Base-by-base conservation (phyloP, 2,113 vertebrate species). In the Neoarius graeffei region DNA sequence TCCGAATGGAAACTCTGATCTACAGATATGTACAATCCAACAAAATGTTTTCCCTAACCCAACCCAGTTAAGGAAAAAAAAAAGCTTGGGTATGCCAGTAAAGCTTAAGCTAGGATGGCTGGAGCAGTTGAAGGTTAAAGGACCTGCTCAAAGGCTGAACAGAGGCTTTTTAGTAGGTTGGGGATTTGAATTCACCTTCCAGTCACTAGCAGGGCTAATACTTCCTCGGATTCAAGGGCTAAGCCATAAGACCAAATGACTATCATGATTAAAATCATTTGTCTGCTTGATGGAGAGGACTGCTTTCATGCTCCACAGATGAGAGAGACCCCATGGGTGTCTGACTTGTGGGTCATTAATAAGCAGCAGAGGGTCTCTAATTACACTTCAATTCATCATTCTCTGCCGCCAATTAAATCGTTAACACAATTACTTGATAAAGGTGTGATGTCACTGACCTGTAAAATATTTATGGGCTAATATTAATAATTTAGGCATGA, bases 401-500 rank as follows among this genome's bases (percentile, higher is more conserved):
- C 81, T 91, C 69, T 71, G 89, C 90, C 85, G 84, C 86, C 90
- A 93, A 92, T 93, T 93, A 92, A 92, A 89, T 86, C 83, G 88
- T 90, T 91, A 92, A 91, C 60, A 17, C 23, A 85, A 85, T 80
- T 93, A 89, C 89, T 89, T 91, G 83, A 93, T 90, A 93, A 89
- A 92, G 89, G 90, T 88, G 84, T 62, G 87, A 89, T 92, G 89
- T 89, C 87, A 89, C 50, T 85, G 81, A 90, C 87, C 90, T 89
- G 87, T 92, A 82, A 91, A 90, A 91, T 89, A 92, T 91, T 93
- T 90, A 93, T 92, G 88, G 80, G 76, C 85, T 89, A 91, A 90
- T 90, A 86, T 90, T 91, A 91, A 91, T 89, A 86, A 88, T 85
- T 90, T 85, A 87, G 81, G 85, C 62, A 85, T 79, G 83, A 84